Evolutionary conservation across 2,888 invertebrate genomes (phyloP), one percentile per base, ranked within the genome.

Genomic region (Brachypalpus laphriformis): DNA sequence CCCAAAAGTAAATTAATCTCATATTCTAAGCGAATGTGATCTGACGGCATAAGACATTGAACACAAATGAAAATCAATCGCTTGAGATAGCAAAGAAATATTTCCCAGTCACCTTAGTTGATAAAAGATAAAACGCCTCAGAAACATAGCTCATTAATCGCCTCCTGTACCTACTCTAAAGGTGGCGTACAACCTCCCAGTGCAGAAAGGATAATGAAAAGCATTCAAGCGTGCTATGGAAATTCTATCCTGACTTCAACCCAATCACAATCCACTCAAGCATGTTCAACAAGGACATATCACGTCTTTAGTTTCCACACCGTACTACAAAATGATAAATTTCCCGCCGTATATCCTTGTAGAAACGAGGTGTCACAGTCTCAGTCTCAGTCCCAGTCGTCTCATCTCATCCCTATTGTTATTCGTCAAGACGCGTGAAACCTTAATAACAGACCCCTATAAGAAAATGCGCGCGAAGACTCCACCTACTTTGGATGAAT

Each of bases 391-490:
- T 28, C 28, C 7, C 5, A 28, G 28, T 28, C 28, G 1, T 45
- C 56, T 40, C 57, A 57, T 40, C 56, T 45, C 47, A 49, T 51
- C 66, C 59, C 45, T 51, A 37, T 81, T 81, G 61, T 68, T 42
- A 68, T 81, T 61, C 75, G 56, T 74, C 68, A 68, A 59, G 71
- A 47, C 65, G 74, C 81, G 47, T 75, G 47, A 61, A 40, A 68
- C 47, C 68, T 68, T 68, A 65, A 78, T 78, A 78, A 65, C 71
- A 63, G 31, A 45, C 31, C 51, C 57, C 25, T 18, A 42, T 34
- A 57, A 74, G 42, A 40, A n/a, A n/a, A n/a, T n/a, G n/a, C 18
- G 42, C 37, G 11, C 47, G 1, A 25, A 11, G n/a, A 63, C n/a
- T 20, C 20, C 28, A 28, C 22, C 42, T 31, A 22, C 34, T 63